Evolutionary conservation across 2,113 vertebrate species (phyloP).

Genomic region (Geothlypis trichas): DNA sequence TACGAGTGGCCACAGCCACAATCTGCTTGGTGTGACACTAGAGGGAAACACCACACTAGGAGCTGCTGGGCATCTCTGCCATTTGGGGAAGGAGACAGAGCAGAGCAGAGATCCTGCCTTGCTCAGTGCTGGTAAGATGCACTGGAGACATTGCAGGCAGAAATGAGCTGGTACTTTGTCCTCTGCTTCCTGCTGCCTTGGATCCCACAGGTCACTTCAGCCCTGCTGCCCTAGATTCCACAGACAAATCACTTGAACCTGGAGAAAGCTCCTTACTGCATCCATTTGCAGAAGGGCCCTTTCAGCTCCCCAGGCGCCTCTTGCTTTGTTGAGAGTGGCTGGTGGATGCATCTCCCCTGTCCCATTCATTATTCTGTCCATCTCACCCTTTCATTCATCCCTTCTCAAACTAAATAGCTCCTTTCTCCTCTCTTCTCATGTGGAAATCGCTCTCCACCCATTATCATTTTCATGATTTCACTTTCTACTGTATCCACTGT

Average conservation of each 20-base stretch:
- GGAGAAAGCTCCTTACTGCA: not conserved
- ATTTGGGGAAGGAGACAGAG: not conserved
- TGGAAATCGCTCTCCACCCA: constrained; percentile 43
- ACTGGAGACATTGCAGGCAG: not conserved
- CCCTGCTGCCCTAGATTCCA: not conserved
- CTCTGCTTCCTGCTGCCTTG: not conserved
- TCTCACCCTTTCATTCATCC: not conserved
- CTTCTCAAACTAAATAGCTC: constrained; percentile 45
- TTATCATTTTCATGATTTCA: constrained; percentile 47
- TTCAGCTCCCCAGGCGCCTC: not conserved
- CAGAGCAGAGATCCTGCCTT: not conserved
- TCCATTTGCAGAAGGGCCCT: not conserved
- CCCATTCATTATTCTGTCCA: constrained; percentile 7
- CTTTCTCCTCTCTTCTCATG: constrained; percentile 60
- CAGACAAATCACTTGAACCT: not conserved
- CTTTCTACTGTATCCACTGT: not conserved
- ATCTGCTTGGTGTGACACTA: too few species aligned
- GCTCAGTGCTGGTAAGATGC: not conserved
- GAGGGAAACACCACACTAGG: not conserved
- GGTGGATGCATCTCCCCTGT: not conserved
- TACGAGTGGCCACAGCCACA: not conserved
- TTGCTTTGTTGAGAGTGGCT: not conserved
- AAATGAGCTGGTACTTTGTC: not conserved
- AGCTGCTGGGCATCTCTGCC: not conserved
- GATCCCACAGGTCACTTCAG: not conserved